Evolutionary conservation across 2,797 vertebrate species (phyloP), one percentile per base, ranked within the genome.

Genomic region (Tamandua tetradactyla): DNA sequence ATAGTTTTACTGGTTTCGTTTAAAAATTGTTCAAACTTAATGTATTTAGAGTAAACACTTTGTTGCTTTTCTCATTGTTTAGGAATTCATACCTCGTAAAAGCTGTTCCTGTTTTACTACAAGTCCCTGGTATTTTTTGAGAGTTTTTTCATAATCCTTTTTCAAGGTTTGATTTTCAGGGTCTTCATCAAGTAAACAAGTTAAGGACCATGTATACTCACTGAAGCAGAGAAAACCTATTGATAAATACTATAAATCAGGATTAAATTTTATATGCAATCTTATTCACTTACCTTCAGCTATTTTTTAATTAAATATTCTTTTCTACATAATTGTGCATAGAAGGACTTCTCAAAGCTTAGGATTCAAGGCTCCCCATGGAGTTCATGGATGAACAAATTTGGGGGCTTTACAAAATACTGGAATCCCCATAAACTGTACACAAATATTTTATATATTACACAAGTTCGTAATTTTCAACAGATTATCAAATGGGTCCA

Each of bases 21-120:
- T 30, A 81, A 88, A 85, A 92, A 7, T 25, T 3, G 35, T 86
- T 89, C 42, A 92, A 91, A 92, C 47, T 85, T n/a, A 93, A 92
- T 18, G 14, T 7, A 68, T 35, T 10, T 9, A n/a, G 5, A 84
- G 2, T 80, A 82, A 91, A 11, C 23, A 88, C 10, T 82, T 59
- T 25, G 23, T 35, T 44, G 87, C 0, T 25, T 87, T 79, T 57
- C 52, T 94, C 9, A 78, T 37, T 80, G 35, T 2, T 75, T 92
- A 88, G 49, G 27, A 96, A 95, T 66, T 95, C 42, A 61, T 98
- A 99, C 99, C 99, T 99, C 98, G 98, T 94, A 99, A 98, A 11
- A 99, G 98, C 95, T 99, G 99, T 37, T 99, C 99, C 98, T 99
- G 99, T 96, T 99, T 99, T 94, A 98, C 97, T 97, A 99, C 98